Evolutionary conservation across 2,888 invertebrate genomes (phyloP), one percentile per base, ranked within the genome.

Genomic region (Lycia hirtaria): DNA sequence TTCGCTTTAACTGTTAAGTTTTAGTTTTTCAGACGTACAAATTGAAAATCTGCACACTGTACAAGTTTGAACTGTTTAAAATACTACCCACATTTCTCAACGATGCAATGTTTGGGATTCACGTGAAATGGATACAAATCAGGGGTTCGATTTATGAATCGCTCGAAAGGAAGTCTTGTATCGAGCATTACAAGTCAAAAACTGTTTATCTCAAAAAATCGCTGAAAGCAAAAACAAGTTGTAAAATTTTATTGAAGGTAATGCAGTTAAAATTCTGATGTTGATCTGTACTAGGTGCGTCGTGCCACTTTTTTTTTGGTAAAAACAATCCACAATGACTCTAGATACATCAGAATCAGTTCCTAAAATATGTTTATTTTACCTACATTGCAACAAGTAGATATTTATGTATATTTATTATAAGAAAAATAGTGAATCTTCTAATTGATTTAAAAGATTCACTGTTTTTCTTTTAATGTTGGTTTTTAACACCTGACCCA

Each of bases 101-200:
- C 22, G 30, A 38, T 44, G 35, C 51, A 51, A 28, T 51, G 17
- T 12, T 14, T 40, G 22, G 41, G 57, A 37, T 14, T 28, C 49
- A 37, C 57, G 52, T 51, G 52, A 19, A 41, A 1, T 30, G 57
- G 10, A 7, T 57, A 58, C 52, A n/a, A 58, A 58, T 24, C 41
- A 49, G 26, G 32, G 24, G 30, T n/a, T n/a, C n/a, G n/a, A n/a
- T n/a, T n/a, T n/a, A n/a, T n/a, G n/a, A n/a, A n/a, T n/a, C n/a
- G n/a, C n/a, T n/a, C n/a, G n/a, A n/a, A n/a, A n/a, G n/a, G n/a
- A 54, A 50, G 44, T 26, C 51, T 30, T 51, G 51, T 26, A 52
- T 51, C 32, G 30, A 14, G 30, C 49, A 43, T 49, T 35, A 17
- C 41, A 12, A 30, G 32, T 22, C 15, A 22, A 45, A 32, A 7